Base-by-base conservation (phyloP, 2,888 invertebrate species). In the Morpho achilles region DNA sequence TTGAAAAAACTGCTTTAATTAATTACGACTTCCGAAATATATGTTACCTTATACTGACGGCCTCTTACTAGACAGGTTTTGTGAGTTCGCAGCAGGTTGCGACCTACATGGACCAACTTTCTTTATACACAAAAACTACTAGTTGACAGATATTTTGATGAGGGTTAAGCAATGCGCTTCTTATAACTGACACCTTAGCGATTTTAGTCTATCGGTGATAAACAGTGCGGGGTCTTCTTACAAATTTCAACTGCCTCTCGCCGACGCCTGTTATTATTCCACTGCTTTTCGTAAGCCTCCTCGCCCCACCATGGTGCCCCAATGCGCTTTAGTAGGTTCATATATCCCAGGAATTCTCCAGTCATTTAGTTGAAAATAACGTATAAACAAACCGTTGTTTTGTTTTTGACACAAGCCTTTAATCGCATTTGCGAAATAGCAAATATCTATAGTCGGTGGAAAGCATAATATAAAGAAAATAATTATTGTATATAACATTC, bases 1-100 rank as follows among this genome's bases (percentile, higher is more conserved):
- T 32, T 32, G 4, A 32, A 32, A 32, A 32, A 32, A 32, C 32
- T 32, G 32, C 32, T 32, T 32, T 32, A 32, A 32, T 32, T 44
- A 52, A 45, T 53, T 39, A 53, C 46, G 39, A 53, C 53, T 53
- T 53, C 54, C 54, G 48, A 54, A 45, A 48, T 48, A 42, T 8
- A 42, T 23, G 47, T 53, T 54, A 54, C 48, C 54, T 40, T 51
- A 44, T 48, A 47, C 42, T 42, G 52, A 57, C 62, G 65, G 55
- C 58, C 50, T 52, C 56, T 59, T 56, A 58, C 61, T 63, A 56
- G 82, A 83, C 82, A 84, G 83, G 79, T 62, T 66, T 65, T 72
- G 74, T 77, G 77, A 79, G 80, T 80, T 81, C 79, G 79, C 67
- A 67, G 69, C 86, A 84, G 87, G 86, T 87, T 86, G 79, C 73